phyloP scores from a whole-genome alignment of 1,140 invertebrate species.

The Sweltsa coloradensis region DNA sequence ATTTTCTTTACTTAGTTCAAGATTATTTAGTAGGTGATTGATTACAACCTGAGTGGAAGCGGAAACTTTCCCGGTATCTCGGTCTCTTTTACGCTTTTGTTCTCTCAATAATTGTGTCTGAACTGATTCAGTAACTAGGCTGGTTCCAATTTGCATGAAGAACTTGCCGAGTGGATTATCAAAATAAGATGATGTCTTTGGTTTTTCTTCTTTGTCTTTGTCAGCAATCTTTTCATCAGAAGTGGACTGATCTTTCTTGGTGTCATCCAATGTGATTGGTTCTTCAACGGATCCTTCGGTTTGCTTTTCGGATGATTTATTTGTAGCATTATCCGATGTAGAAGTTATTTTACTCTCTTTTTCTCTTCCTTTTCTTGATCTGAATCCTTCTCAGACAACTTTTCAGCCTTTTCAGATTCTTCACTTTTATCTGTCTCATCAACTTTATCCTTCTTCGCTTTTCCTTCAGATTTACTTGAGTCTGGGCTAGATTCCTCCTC shows the following conservation, averaged over 20 bases:
- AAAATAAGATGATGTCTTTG: conserved; percentile 45
- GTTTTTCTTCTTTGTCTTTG: not conserved
- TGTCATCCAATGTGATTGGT: not conserved
- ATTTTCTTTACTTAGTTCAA: conserved; percentile 78
- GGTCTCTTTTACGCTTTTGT: conserved; percentile 65
- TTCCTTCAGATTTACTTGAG: not conserved
- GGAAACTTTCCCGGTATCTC: conserved; percentile 48
- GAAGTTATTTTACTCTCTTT: conserved; percentile 3
- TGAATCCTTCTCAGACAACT: conserved; percentile 11
- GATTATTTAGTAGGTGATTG: conserved; percentile 63
- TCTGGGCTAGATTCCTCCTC: not conserved
- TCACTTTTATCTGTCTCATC: not conserved
- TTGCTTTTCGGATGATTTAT: not conserved
- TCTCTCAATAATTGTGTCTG: conserved; percentile 80
- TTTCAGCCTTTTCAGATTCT: not conserved
- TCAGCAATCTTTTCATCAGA: conserved; percentile 1
- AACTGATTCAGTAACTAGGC: conserved; percentile 84
- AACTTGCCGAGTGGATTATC: conserved; percentile 81
- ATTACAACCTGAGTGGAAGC: conserved; percentile 62
- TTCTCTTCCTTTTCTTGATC: conserved; percentile 2
- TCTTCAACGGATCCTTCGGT: not conserved
- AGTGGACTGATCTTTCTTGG: not conserved
- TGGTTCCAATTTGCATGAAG: conserved; percentile 83
- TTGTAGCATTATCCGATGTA: no score
- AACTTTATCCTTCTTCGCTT: not conserved